A percentile compares a stretch with the other conserved stretches of the same genome.
phyloP scores from a whole-genome alignment of 53 echinoderm and acorn worm species.

The Mesocentrotus franciscanus region DNA sequence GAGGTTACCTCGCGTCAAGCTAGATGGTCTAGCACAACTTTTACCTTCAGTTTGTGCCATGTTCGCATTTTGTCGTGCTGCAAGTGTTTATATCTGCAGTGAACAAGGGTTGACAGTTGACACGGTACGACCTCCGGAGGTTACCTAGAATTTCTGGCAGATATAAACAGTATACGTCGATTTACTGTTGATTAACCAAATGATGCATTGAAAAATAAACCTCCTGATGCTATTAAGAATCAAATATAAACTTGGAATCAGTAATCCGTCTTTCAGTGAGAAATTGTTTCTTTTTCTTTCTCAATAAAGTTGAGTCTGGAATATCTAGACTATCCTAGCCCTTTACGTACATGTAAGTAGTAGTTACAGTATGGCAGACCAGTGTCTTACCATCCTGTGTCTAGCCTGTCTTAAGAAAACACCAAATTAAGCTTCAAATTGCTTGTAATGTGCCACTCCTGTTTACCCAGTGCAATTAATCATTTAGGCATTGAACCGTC shows the following conservation, averaged over 20 bases:
- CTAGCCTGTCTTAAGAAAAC: not conserved
- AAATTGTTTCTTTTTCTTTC: not conserved
- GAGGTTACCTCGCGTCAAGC: too few species aligned
- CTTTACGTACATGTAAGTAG: not conserved
- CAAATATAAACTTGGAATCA: not conserved
- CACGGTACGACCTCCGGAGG: too few species aligned
- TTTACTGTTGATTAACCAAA: not conserved
- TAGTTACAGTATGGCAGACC: not conserved
- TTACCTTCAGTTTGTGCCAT: too few species aligned
- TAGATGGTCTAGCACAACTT: too few species aligned
- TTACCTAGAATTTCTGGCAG: too few species aligned
- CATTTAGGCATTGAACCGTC: not conserved
- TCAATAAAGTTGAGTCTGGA: not conserved
- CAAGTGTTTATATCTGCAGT: too few species aligned
- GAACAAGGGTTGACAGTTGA: too few species aligned
- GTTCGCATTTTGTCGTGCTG: too few species aligned
- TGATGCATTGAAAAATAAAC: not conserved
- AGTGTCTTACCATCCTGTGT: not conserved
- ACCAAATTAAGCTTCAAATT: constrained; percentile 20
- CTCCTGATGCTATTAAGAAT: not conserved
- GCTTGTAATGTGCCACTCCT: not conserved
- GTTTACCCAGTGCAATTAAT: constrained; percentile 7
- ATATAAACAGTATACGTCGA: too few species aligned
- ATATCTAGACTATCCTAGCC: not conserved
- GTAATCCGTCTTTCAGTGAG: not conserved